Base-by-base conservation (phyloP, 2,888 invertebrate species). In the Patella depressa region DNA sequence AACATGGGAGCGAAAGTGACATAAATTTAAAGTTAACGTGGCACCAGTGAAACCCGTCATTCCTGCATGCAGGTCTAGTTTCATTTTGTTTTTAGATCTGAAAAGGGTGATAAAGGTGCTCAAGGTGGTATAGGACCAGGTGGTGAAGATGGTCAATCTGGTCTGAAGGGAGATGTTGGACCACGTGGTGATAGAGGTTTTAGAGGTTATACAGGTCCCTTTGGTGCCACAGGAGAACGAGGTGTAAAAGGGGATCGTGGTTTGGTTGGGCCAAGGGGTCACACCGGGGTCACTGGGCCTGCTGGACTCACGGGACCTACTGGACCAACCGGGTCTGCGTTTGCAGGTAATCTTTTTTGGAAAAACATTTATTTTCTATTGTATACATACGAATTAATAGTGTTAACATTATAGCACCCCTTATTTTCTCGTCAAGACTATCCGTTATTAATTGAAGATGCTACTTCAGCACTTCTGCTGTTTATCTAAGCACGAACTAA, bases 201-300 rank as follows among this genome's bases (percentile, higher is more conserved):
- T n/a, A 71, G 55, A 12, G 76, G 76, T 12, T 45, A 15, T 9
- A 57, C 72, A 1, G 76, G 76, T 1, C 34, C 34, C 17, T 57
- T 53, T 12, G 76, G 76, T 59, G 54, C 71, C 45, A 72, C 72
- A n/a, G 78, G 78, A 15, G 15, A 4, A 4, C 29, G 15, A 14
- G 78, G 78, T 17, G 15, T 75, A 45, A 72, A 34, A 12, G 78
- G 78, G n/a, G 53, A 59, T 45, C 71, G 57, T n/a, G 78, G 78
- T 53, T 53, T 54, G n/a, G 59, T 55, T 19, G 78, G 78, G 17
- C 29, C 65, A 24, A 55, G 15, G 65, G 78, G 78, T 53, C n/a
- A 29, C 12, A 54, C 53, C n/a, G 78, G 78, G n/a, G 45, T 24
- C 29, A 65, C 72, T 15, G 75, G 79, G 4, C 69, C 73, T 70